Conservation (phyloP, 2,797 vertebrate species). For the Babyrousa celebensis region DNA sequence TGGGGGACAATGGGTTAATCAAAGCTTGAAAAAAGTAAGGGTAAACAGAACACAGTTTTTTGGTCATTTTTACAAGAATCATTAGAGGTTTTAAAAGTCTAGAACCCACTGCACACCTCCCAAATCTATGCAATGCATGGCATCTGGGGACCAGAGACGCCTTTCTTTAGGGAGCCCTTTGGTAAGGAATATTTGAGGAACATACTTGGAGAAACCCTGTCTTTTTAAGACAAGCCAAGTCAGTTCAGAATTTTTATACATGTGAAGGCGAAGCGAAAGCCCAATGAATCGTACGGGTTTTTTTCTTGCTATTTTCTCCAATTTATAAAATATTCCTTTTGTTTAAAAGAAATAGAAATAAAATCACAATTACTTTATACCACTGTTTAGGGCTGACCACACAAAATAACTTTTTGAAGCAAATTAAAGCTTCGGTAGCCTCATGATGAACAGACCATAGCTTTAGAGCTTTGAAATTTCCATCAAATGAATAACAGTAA, state of each 20-base stretch:
- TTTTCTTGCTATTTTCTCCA: conserved; percentile 52
- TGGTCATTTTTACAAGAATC: neutral
- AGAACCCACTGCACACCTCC: neutral
- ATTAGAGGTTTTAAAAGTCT: neutral
- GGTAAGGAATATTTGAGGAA: neutral
- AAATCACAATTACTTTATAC: conserved; percentile 6
- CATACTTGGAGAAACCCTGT: neutral
- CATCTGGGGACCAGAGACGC: neutral
- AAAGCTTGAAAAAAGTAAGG: conserved; percentile 33
- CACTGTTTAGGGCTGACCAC: neutral
- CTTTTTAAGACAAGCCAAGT: conserved; percentile 60
- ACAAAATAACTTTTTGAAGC: conserved; percentile 17
- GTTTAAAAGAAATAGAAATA: conserved; percentile 50
- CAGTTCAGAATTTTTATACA: neutral
- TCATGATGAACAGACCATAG: neutral
- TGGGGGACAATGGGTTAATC: conserved; percentile 10
- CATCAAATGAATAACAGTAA: conserved; percentile 11
- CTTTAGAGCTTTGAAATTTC: conserved; percentile 22
- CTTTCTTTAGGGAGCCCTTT: neutral
- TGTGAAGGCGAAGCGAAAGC: conserved; percentile 6
- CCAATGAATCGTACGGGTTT: neutral
- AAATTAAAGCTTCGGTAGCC: neutral
- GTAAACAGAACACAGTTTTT: conserved; percentile 2
- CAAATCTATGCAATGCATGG: neutral
- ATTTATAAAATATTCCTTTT: conserved; percentile 17